Base-by-base conservation (phyloP, 2,888 invertebrate species). In the Laothoe populi region DNA sequence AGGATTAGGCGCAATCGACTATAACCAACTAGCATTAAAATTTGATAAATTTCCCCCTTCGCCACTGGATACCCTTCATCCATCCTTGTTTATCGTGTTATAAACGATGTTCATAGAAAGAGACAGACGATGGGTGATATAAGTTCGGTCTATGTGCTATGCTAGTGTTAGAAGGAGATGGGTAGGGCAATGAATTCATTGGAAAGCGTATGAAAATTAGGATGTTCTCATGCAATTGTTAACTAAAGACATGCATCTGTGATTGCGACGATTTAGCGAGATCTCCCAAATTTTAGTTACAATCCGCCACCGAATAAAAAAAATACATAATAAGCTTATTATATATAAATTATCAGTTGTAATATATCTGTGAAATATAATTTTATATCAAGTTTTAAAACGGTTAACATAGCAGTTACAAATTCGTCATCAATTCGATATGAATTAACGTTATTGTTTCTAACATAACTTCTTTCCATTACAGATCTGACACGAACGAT, bases 181-280 rank as follows among this genome's bases (percentile, higher is more conserved):
- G 90, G 90, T 80, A 83, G 89, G 87, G 87, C 87, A 75, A 65
- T 71, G 68, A 65, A 68, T 70, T 75, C 78, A 83, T 75, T 82
- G 76, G 31, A 42, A 80, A 73, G 79, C 81, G 75, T 74, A 73
- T 76, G 76, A 70, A 65, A 59, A 70, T 68, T 69, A 59, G 66
- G 73, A 77, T 83, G 83, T 83, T 68, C 61, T 75, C 92, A 91
- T 91, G 92, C 92, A 88, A 58, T 81, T 80, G 77, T 79, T 74
- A 70, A 68, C 82, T 83, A 86, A 73, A 66, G 72, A 70, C 89
- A 91, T 91, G 92, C 90, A 79, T 68, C 72, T 77, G 76, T 75
- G 67, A 72, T 70, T 66, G 66, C 64, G 66, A 75, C 74, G 79
- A 77, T 84, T 82, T 81, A 82, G 84, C 82, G 86, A 90, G 88